A percentile compares a stretch with the other conserved stretches of the same genome.
Evolutionary conservation across 2,797 vertebrate species (phyloP).

Genomic region (Chlorospingus flavigularis): DNA sequence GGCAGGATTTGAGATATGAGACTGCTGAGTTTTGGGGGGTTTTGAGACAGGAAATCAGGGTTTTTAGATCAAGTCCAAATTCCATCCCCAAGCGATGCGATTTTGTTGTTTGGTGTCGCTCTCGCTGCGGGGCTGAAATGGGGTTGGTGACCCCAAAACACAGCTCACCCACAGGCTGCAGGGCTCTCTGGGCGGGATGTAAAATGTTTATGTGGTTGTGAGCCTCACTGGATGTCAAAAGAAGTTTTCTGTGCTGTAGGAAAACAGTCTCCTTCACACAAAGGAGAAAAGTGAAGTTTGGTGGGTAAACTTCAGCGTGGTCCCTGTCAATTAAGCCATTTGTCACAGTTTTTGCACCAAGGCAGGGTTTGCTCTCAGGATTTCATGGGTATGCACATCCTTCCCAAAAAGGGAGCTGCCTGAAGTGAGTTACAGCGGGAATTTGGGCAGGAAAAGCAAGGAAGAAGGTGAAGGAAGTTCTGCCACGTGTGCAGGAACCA

Average conservation of each 20-base stretch:
- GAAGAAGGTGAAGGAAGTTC: rapidly evolving
- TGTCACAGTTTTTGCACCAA: neutral
- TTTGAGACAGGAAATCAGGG: neutral
- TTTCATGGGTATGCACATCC: neutral
- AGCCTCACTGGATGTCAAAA: neutral
- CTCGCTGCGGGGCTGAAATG: rapidly evolving
- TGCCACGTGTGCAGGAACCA: rapidly evolving
- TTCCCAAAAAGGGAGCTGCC: neutral
- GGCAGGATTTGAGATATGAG: neutral
- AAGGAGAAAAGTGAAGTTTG: neutral
- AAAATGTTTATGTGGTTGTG: neutral
- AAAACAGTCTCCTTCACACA: neutral
- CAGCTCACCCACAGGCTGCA: neutral
- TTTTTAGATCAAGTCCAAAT: neutral
- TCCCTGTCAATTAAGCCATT: neutral
- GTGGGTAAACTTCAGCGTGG: neutral
- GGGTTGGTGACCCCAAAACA: neutral
- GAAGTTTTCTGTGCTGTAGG: neutral
- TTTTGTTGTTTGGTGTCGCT: neutral
- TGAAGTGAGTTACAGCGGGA: neutral
- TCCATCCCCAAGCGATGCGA: rapidly evolving
- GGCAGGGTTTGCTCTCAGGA: neutral
- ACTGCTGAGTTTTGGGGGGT: rapidly evolving
- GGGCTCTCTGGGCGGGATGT: neutral
- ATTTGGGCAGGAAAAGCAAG: neutral